phyloP scores from a whole-genome alignment of 2,797 vertebrate genomes.

The Acrocephalus scirpaceus region DNA sequence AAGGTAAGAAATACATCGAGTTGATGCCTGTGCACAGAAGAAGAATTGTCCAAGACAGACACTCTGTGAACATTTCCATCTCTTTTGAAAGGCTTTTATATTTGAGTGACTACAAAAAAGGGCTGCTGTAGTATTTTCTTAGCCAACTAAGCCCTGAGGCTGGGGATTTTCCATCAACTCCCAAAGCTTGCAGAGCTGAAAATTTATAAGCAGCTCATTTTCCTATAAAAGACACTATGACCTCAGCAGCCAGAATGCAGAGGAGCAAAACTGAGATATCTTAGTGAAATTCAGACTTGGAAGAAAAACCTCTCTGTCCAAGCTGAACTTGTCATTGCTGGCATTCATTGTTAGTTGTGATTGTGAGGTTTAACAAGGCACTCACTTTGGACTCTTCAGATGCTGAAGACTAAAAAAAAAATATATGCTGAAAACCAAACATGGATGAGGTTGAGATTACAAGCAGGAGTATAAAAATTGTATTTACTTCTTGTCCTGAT shows the following conservation, averaged over 20 bases:
- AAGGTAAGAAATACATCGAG: not conserved
- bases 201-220: not conserved
- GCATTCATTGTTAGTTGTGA: fast-evolving
- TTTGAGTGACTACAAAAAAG: not conserved
- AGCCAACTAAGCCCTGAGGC: not conserved
- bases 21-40: not conserved
- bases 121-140: not conserved
- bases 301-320: not conserved
- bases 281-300: not conserved
- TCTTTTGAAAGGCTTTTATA: not conserved
- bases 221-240: not conserved
- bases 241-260: not conserved
- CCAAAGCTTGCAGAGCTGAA: not conserved
- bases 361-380: not conserved
- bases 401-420: not conserved
- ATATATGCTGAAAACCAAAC: not conserved
- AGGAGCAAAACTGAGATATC: not conserved
- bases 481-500: not conserved
- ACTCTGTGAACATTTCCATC: not conserved
- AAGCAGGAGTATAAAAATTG: not conserved
- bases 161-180: not conserved
- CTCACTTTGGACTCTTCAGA: not conserved
- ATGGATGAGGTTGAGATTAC: not conserved
- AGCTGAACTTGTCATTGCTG: not conserved
- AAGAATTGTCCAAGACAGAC: not conserved